A percentile compares a stretch with the other conserved stretches of the same genome.
These are phyloP conservation scores for Aplocera efformata DNA, from an alignment of 2,888 invertebrate species.

Conservation along the genomic window DNA sequence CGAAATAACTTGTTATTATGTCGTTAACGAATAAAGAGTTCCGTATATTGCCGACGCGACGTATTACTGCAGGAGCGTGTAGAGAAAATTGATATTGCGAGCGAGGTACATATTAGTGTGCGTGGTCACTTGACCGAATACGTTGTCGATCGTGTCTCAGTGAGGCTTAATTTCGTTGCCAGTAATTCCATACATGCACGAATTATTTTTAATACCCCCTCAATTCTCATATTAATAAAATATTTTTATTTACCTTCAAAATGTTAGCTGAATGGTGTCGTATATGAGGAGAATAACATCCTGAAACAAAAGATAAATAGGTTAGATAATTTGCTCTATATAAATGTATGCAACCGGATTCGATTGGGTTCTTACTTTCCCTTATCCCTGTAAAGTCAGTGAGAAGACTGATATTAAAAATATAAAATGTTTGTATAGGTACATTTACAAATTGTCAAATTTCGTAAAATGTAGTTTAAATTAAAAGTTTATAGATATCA, in stretches of 20 bases:
- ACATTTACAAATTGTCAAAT: no score
- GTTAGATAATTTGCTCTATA: slow-evolving; percentile 3
- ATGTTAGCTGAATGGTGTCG: slow-evolving; percentile 71
- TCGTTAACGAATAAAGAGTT: slow-evolving; percentile 48
- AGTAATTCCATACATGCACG: no score
- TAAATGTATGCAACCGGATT: no score
- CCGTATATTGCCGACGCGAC: slow-evolving; percentile 36
- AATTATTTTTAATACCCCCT: no score
- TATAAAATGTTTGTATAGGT: no score
- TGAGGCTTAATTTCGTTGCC: not conserved
- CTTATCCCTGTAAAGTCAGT: no score
- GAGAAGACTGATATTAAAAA: no score
- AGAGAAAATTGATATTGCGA: slow-evolving; percentile 32
- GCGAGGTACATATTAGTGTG: slow-evolving; percentile 6
- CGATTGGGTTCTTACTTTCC: no score
- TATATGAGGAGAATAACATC: slow-evolving; percentile 74
- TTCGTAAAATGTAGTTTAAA: no score
- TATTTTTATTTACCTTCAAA: slow-evolving; percentile 52
- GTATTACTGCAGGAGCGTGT: slow-evolving; percentile 33
- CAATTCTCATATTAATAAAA: no score
- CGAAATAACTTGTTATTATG: slow-evolving; percentile 48
- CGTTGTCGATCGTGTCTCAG: no score
- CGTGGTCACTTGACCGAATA: slow-evolving; percentile 4
- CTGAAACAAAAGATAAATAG: slow-evolving; percentile 59
- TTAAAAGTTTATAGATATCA: no score